Evolutionary conservation across 1,140 invertebrate genomes (phyloP).

Genomic region (Lepidurus couesii): DNA sequence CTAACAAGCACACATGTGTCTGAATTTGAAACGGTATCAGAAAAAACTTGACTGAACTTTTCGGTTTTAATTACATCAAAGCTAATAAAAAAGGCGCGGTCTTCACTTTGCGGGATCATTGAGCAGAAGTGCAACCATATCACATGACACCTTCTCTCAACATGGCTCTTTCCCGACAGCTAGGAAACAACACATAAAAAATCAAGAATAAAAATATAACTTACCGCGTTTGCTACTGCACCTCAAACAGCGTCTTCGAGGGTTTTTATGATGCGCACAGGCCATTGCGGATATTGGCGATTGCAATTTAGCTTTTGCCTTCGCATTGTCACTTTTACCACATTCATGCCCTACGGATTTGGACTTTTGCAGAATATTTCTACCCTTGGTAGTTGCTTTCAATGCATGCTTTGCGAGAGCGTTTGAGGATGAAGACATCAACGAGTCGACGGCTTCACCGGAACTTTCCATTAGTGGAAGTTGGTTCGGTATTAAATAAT

Average conservation of each 20-base stretch:
- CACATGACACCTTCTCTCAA: background rate
- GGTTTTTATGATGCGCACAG: slow-evolving; percentile 15
- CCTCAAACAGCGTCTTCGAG: background rate
- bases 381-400: background rate
- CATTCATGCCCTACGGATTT: background rate
- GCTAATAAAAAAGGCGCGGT: background rate
- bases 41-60: background rate
- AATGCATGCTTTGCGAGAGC: background rate
- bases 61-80: background rate
- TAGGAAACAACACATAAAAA: background rate
- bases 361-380: background rate
- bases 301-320: background rate
- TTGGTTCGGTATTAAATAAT: slow-evolving; percentile 1
- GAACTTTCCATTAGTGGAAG: background rate
- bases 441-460: background rate
- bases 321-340: background rate
- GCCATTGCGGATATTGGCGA: background rate
- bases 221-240: background rate
- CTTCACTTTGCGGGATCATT: background rate
- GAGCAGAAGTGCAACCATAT: slow-evolving; percentile 13
- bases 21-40: background rate
- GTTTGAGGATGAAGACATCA: background rate
- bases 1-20: background rate
- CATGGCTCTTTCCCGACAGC: background rate
- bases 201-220: background rate